These are phyloP conservation scores for Takifugu bimaculatus DNA, from an alignment of 2,113 vertebrate genomes.

Conservation along the genomic window DNA sequence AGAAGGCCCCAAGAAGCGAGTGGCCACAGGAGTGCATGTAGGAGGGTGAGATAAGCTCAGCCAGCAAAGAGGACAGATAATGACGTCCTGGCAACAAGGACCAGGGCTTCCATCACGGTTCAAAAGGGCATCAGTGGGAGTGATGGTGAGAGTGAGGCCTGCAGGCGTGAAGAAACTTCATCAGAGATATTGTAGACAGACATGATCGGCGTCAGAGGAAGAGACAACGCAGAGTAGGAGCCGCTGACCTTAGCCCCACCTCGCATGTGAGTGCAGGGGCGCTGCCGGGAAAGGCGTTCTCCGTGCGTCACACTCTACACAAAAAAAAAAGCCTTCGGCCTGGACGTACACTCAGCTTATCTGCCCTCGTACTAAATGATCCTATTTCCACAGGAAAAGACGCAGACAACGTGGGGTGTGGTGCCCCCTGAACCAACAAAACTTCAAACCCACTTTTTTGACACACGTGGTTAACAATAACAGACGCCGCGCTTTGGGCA, in stretches of 20 bases:
- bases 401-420: slow-evolving; percentile 20
- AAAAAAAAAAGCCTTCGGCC: slow-evolving; percentile 27
- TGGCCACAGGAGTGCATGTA: slow-evolving; percentile 6
- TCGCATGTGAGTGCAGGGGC: slow-evolving; percentile 1
- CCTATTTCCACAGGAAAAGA: slow-evolving; percentile 62
- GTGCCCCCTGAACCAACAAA: slow-evolving; percentile 39
- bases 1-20: slow-evolving; percentile 7
- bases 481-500: background rate
- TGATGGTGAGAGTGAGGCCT: slow-evolving; percentile 3
- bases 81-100: slow-evolving; percentile 17
- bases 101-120: slow-evolving; percentile 15
- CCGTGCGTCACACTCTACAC: slow-evolving; percentile 46
- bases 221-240: slow-evolving; percentile 26
- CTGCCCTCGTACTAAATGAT: slow-evolving; percentile 42
- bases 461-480: background rate
- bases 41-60: slow-evolving; percentile 19
- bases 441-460: slow-evolving; percentile 10
- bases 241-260: slow-evolving; percentile 31
- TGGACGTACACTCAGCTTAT: slow-evolving; percentile 44
- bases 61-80: slow-evolving; percentile 19
- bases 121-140: slow-evolving; percentile 26
- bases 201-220: slow-evolving; percentile 14
- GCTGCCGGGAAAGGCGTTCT: slow-evolving; percentile 34
- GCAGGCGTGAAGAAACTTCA: slow-evolving; percentile 25
- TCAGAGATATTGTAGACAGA: slow-evolving; percentile 11